These are phyloP conservation scores for Syngnathus floridae DNA, from an alignment of 2,113 vertebrate species.

Conservation along the genomic window DNA sequence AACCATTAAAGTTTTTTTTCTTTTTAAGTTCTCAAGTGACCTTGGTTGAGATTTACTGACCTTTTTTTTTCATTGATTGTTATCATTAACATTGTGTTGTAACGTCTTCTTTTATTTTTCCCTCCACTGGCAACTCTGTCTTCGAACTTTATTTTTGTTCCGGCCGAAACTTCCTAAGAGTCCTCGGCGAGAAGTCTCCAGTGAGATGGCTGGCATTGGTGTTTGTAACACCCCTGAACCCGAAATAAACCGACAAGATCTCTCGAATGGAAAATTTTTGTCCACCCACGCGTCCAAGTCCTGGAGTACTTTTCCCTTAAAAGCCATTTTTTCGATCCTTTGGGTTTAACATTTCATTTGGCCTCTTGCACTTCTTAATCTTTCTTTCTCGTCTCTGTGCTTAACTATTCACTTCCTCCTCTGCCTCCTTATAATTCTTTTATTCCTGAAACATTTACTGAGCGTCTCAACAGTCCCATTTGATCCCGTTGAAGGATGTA, in stretches of 20 bases:
- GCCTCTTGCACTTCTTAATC: slow-evolving; percentile 26
- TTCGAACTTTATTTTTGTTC: background rate
- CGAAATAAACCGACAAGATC: slow-evolving; percentile 73
- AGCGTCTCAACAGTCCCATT: background rate
- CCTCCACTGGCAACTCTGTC: slow-evolving; percentile 3
- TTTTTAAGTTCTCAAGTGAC: background rate
- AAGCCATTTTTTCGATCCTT: slow-evolving; percentile 56
- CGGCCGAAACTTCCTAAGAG: background rate
- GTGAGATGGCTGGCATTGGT: slow-evolving; percentile 62
- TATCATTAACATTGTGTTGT: too few relatives aligned
- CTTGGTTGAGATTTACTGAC: background rate
- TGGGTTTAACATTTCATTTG: slow-evolving; percentile 30
- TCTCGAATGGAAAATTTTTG: slow-evolving; percentile 25
- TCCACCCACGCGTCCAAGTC: slow-evolving; percentile 18
- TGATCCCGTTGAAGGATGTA: slow-evolving; percentile 1
- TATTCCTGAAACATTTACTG: slow-evolving; percentile 6
- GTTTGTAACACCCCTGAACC: slow-evolving; percentile 78
- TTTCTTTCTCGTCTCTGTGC: slow-evolving; percentile 13
- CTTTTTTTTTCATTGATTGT: too few relatives aligned
- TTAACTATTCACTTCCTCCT: slow-evolving; percentile 22
- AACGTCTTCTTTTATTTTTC: slow-evolving; percentile 12
- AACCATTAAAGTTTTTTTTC: background rate
- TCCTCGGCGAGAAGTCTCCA: slow-evolving; percentile 34
- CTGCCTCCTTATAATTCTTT: slow-evolving; percentile 14
- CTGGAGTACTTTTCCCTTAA: slow-evolving; percentile 28